Conservation (phyloP, 2,113 vertebrate genomes). For the Tyrannus savana region DNA sequence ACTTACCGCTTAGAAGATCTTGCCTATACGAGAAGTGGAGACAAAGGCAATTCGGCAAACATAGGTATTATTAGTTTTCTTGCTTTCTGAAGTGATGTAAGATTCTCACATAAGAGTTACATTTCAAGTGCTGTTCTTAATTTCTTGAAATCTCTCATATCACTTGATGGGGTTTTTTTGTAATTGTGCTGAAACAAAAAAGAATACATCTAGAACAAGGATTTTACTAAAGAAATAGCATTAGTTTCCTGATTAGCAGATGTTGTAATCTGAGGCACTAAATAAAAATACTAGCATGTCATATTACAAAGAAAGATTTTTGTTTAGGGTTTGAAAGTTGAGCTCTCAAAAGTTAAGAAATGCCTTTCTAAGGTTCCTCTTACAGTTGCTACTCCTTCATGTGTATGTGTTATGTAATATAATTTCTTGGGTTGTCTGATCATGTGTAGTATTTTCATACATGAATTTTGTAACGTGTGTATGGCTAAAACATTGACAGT, state of each 20-base stretch:
- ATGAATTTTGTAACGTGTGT: background rate
- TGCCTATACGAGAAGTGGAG: slow-evolving; percentile 84
- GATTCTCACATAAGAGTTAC: background rate
- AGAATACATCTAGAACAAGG: accelerated
- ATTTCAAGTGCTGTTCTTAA: background rate
- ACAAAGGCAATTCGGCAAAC: slow-evolving; percentile 87
- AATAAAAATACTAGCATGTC: background rate
- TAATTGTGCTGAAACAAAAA: background rate
- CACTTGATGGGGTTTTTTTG: background rate
- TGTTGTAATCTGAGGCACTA: background rate
- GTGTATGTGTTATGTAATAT: background rate
- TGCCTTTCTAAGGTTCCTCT: background rate
- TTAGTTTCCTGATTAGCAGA: background rate
- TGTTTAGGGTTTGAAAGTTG: background rate
- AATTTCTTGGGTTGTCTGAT: background rate
- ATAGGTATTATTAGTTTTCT: slow-evolving; percentile 74
- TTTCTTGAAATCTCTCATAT: background rate
- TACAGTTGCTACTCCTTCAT: background rate
- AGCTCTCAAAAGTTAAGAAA: background rate
- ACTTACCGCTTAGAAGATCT: slow-evolving; percentile 84
- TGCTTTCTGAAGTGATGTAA: background rate
- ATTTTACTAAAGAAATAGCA: background rate
- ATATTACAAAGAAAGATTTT: background rate
- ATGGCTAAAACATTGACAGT: background rate
- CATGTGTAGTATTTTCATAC: background rate